phyloP scores from a whole-genome alignment of 2,113 vertebrate genomes.

The Cyphomyrus plagiostoma region DNA sequence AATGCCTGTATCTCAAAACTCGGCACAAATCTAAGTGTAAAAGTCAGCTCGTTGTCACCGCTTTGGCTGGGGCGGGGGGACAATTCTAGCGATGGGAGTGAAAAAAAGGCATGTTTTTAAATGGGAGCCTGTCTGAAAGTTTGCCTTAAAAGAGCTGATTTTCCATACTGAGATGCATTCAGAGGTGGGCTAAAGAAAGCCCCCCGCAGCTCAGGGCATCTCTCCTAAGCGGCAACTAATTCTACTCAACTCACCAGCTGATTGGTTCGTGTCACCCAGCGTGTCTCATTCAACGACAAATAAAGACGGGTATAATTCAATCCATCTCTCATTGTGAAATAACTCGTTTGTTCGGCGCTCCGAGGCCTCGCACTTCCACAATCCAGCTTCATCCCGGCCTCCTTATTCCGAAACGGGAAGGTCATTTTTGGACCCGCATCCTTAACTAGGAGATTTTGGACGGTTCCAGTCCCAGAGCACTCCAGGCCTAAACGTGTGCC shows the following conservation, averaged over 20 bases:
- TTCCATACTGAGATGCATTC: neutral
- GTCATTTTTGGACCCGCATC: neutral
- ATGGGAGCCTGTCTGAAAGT: neutral
- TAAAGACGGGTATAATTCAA: neutral
- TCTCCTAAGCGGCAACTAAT: neutral
- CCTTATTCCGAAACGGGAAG: neutral
- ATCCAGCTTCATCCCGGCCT: neutral
- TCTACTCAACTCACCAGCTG: neutral
- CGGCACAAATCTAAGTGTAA: neutral
- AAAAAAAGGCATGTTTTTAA: neutral
- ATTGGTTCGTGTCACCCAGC: neutral
- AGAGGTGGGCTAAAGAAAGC: neutral
- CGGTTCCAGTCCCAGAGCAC: neutral
- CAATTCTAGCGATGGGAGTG: neutral
- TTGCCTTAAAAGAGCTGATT: neutral
- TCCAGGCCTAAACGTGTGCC: neutral
- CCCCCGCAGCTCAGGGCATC: neutral
- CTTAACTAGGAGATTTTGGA: neutral
- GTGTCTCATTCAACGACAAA: neutral
- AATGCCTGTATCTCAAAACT: neutral
- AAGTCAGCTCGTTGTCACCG: neutral
- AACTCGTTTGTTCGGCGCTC: neutral
- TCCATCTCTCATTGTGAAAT: neutral
- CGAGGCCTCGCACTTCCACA: neutral
- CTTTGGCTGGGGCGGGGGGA: neutral